Evolutionary conservation across 2,888 invertebrate genomes (phyloP), one percentile per base, ranked within the genome.

Genomic region (Drosophila mayaguana): DNA sequence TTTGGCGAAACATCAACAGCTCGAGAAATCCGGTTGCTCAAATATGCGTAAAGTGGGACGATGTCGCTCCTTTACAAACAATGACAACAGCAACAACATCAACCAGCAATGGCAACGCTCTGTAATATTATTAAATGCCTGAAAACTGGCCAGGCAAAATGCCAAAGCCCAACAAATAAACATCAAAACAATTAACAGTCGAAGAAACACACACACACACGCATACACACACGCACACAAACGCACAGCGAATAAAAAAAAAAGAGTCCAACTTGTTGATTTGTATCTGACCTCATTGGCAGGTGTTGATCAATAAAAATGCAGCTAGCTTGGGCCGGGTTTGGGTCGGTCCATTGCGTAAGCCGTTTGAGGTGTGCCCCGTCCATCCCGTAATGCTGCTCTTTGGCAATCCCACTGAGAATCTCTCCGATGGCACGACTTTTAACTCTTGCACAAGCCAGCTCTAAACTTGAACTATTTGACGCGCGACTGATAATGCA

Each of bases 41-140:
- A 77, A 84, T 88, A 88, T 85, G 90, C 89, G 90, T 84, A 90
- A 84, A 85, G 84, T 85, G 90, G 84, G 90, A 85, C 90, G 88
- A 85, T 83, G 90, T 84, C 80, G 88, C 90, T 88, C 90, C 90
- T 89, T 90, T 80, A 66, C 78, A 66, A 82, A 64, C 69, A 61
- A 22, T 11, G n/a, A 25, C 54, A 43, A n/a, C 75, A 59, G 50
- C 53, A 74, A 18, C 68, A 62, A 50, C 53, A 78, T 16, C 80
- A 56, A 48, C 46, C 46, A 74, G 28, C 75, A 66, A 54, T 48
- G 74, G 25, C 80, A 60, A 53, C 46, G 40, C 63, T 53, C 28
- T 48, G 55, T 56, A 77, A 56, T 80, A 85, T 77, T 89, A 80
- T 85, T 76, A 89, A 75, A 72, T 74, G 74, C 63, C 80, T 64